Evolutionary conservation across 2,797 vertebrate genomes (phyloP), one percentile per base, ranked within the genome.

Genomic region (Agapornis canus): DNA sequence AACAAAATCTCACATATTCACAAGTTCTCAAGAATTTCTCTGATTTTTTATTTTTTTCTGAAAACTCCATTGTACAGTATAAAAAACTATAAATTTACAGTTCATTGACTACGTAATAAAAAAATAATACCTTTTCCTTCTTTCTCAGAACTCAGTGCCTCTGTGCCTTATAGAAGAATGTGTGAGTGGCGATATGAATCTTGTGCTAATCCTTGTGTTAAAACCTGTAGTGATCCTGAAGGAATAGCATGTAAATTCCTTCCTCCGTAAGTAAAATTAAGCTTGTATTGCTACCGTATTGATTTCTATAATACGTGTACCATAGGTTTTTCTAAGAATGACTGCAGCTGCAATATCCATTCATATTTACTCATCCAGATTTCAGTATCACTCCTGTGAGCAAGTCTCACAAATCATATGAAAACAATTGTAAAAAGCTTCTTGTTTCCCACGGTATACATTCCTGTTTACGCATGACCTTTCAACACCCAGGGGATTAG

Each of bases 161-260:
- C 98, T 65, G 99, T 99, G 80, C 99, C 99, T 39, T 99, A 99
- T 29, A 98, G 99, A 89, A 98, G 99, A 96, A 99, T 99, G 98
- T 99, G 99, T 91, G 99, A 99, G 96, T 99, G 99, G 99, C 98
- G 98, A 96, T 99, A 99, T 43, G 98, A 99, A 78, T 96, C 99
- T 75, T 99, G 99, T 95, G 97, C 99, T 32, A 99, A 97, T 82
- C 98, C 99, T 21, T 99, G 99, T 96, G 98, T 99, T 93, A 99
- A 98, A 97, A 99, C 99, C 1, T 99, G 99, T 86, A 98, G 96
- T 76, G 99, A 99, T 95, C 99, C 98, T 25, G 98, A 98, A 91
- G 99, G 99, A 81, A 97, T 96, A 52, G 98, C 97, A 5, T 99
- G 99, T 97, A 98, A 97, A 96, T 99, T 99, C 97, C 98, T 99